A percentile compares a stretch with the other conserved stretches of the same genome.
phyloP scores from a whole-genome alignment of 2,113 vertebrate genomes.

The Oncorhynchus keta region DNA sequence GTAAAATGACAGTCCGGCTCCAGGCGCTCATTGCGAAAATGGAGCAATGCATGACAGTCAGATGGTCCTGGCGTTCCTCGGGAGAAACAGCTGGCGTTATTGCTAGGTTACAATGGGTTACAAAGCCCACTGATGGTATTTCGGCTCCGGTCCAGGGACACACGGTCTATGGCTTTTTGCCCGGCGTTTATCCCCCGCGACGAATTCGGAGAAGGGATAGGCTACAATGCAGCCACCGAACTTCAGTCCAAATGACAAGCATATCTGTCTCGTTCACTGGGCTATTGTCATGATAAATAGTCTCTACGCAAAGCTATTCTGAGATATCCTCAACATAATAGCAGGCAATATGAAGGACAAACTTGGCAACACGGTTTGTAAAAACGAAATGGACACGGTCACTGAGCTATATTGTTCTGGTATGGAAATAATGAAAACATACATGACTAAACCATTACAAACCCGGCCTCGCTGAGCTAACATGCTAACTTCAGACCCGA shows the following conservation, averaged over 20 bases:
- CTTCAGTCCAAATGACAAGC: background rate
- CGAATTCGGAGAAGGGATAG: background rate
- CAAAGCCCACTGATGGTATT: constrained; percentile 26
- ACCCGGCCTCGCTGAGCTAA: constrained; percentile 57
- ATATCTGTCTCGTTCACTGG: too few relatives aligned
- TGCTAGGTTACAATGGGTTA: constrained; percentile 39
- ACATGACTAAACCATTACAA: constrained; percentile 19
- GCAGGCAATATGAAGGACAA: constrained; percentile 11
- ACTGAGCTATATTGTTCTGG: constrained; percentile 34
- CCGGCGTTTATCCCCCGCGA: background rate
- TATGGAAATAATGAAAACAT: constrained; percentile 28
- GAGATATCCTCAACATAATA: background rate
- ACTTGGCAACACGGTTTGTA: constrained; percentile 7
- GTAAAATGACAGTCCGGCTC: constrained; percentile 49
- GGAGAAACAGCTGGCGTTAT: constrained; percentile 56
- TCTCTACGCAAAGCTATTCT: background rate
- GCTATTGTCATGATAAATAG: background rate
- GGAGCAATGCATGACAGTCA: constrained; percentile 47
- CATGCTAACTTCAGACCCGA: constrained; percentile 55
- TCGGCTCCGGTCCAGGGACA: background rate
- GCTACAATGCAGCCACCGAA: background rate
- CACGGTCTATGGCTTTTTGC: constrained; percentile 1
- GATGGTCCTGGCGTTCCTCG: constrained; percentile 40
- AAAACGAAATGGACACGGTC: background rate
- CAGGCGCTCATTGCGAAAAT: constrained; percentile 37